phyloP scores from a whole-genome alignment of 2,113 vertebrate genomes.

The Zapus hudsonius region DNA sequence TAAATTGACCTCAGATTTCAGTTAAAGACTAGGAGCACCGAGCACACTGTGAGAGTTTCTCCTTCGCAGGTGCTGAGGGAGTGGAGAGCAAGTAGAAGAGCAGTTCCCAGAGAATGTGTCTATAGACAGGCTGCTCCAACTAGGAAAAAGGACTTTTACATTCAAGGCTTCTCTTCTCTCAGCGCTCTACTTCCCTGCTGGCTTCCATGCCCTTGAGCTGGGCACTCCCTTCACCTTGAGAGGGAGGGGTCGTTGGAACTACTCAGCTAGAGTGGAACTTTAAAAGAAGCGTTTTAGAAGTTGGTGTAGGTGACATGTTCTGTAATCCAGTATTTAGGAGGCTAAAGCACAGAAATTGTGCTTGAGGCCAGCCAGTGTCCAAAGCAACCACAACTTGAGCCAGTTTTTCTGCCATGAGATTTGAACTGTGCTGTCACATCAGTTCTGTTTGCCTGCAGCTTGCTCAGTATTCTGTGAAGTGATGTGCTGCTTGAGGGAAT shows the following conservation, averaged over 20 bases:
- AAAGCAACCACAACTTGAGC: too few species aligned
- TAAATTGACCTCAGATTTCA: conserved; percentile 33
- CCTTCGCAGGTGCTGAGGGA: neutral
- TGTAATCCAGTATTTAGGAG: neutral
- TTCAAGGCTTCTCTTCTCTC: neutral
- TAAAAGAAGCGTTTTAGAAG: neutral
- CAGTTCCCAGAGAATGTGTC: neutral
- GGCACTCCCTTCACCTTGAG: neutral
- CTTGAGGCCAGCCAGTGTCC: neutral
- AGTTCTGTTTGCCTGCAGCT: neutral
- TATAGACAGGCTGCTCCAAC: neutral
- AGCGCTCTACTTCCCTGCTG: neutral
- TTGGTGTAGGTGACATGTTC: neutral
- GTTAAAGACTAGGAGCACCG: neutral
- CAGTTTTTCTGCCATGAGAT: neutral
- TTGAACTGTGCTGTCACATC: conserved; percentile 37
- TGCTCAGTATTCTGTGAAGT: neutral
- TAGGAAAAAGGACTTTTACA: neutral
- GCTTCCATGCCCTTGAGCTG: neutral
- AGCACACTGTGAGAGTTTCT: neutral
- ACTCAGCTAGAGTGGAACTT: neutral
- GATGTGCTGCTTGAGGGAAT: neutral
- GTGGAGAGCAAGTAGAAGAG: neutral
- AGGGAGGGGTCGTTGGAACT: neutral
- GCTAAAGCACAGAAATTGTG: neutral